These are phyloP conservation scores for Pteropus alecto DNA, from an alignment of 2,113 vertebrate genomes.

Conservation along the genomic window DNA sequence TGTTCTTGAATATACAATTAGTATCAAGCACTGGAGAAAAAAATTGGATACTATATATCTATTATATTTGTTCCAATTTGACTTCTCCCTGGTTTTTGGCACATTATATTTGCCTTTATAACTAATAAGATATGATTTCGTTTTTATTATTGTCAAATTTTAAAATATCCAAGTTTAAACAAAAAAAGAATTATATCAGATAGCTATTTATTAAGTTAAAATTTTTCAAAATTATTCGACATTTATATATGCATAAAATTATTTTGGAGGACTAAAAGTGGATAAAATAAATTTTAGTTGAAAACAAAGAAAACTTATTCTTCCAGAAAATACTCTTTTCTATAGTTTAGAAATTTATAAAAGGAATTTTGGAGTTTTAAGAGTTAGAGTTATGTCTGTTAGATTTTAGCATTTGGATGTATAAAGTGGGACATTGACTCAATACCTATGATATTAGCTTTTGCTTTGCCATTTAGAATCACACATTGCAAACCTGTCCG, in stretches of 20 bases:
- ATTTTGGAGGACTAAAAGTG: background rate
- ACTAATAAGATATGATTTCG: background rate
- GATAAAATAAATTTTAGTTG: background rate
- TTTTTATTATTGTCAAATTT: background rate
- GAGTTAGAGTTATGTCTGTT: background rate
- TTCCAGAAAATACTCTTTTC: background rate
- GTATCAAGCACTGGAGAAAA: background rate
- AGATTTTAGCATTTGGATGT: background rate
- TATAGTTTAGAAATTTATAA: background rate
- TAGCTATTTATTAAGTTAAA: background rate
- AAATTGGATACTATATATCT: background rate
- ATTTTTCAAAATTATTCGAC: background rate
- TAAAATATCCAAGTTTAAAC: background rate
- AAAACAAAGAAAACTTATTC: background rate
- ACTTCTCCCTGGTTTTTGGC: background rate
- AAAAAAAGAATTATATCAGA: background rate
- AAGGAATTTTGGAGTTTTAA: background rate
- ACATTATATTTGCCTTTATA: background rate
- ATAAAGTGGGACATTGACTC: background rate
- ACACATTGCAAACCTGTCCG: background rate
- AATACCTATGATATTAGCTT: background rate
- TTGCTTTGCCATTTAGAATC: background rate
- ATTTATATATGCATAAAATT: background rate
- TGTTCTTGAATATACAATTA: background rate
- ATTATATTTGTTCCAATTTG: background rate